phyloP scores from a whole-genome alignment of 2,113 vertebrate genomes.

The Cyphomyrus plagiostoma region DNA sequence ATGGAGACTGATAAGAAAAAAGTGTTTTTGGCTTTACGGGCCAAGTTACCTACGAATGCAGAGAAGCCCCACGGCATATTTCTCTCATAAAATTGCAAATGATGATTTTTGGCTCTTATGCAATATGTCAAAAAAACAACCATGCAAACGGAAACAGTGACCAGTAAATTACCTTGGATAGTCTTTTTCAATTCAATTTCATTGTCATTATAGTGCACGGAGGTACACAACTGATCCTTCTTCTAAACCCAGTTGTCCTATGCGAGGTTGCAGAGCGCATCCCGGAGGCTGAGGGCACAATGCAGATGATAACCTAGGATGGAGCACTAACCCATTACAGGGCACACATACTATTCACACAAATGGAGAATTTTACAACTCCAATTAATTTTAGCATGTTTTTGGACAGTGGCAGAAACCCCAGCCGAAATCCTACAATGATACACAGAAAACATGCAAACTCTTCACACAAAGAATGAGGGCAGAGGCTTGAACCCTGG shows the following conservation, averaged over 20 bases:
- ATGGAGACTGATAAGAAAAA: background rate
- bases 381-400: no score
- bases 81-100: background rate
- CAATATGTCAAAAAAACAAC: background rate
- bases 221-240: no score
- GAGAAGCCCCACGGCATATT: background rate
- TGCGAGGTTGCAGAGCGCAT: background rate
- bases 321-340: no score
- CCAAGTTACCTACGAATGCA: background rate
- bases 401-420: background rate
- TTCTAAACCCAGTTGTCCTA: no score
- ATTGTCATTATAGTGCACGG: background rate
- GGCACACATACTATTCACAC: no score
- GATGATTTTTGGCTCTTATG: background rate
- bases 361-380: no score
- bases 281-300: background rate
- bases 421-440: no score
- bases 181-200: background rate
- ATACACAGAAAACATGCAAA: no score
- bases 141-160: background rate
- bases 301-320: background rate
- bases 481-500: background rate
- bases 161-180: background rate
- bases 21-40: background rate
- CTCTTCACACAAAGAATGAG: no score